A percentile compares a stretch with the other conserved stretches of the same genome.
Conservation (phyloP, 2,797 vertebrate genomes). For the Pantherophis alleghaniensis region DNA sequence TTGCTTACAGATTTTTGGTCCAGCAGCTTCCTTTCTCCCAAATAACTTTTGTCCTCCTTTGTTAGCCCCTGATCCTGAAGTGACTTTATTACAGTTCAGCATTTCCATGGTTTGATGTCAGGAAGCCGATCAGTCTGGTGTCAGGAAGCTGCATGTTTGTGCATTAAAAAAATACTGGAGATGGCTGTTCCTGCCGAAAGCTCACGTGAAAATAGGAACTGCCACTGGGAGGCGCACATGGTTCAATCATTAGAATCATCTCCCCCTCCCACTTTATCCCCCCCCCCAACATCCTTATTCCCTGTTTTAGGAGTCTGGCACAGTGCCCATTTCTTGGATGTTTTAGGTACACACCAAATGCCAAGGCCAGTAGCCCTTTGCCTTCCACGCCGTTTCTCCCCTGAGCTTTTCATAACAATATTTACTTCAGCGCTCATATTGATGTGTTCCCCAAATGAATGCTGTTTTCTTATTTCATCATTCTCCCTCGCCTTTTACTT, state of each 20-base stretch:
- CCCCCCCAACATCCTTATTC: not conserved
- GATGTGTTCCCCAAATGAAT: not conserved
- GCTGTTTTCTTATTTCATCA: not conserved
- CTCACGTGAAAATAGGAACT: not conserved
- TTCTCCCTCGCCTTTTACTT: not conserved
- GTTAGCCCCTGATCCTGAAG: not conserved
- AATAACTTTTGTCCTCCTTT: not conserved
- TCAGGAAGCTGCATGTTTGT: not conserved
- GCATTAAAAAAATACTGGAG: not conserved
- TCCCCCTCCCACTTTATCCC: not conserved
- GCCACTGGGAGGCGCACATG: constrained; percentile 18
- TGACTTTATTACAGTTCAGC: not conserved
- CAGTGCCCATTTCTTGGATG: not conserved
- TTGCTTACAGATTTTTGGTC: not conserved
- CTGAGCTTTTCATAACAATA: not conserved
- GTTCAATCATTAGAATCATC: not conserved
- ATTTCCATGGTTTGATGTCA: not conserved
- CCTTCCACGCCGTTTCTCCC: not conserved
- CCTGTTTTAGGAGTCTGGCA: not conserved
- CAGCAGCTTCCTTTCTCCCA: not conserved
- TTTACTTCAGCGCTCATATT: not conserved
- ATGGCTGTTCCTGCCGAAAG: not conserved
- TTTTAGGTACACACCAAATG: not conserved
- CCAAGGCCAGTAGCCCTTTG: not conserved
- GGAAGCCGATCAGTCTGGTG: not conserved